Percentiles rank a stretch among this genome's conserved stretches.
phyloP scores from a whole-genome alignment of 1,140 invertebrate genomes.

The Habropoda laboriosa region DNA sequence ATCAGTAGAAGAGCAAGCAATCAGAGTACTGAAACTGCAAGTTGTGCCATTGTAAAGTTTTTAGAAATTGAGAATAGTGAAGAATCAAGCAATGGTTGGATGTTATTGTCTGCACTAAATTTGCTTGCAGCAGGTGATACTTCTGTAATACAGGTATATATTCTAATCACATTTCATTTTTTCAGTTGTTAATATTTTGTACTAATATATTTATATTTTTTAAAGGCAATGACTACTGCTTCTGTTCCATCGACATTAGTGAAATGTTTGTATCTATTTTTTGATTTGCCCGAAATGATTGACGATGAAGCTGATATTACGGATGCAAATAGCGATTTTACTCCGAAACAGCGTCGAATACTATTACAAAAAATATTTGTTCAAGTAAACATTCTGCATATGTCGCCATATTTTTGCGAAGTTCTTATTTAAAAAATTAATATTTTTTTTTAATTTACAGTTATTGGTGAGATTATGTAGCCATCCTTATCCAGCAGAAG shows the following conservation, averaged over 20 bases:
- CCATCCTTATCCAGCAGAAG: constrained; percentile 95
- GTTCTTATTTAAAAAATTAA: constrained; percentile 3
- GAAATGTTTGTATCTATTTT: constrained; percentile 99
- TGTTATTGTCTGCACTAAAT: constrained; percentile 95
- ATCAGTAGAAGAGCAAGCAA: constrained; percentile 96
- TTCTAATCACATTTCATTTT: constrained; percentile 73
- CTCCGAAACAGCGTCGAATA: constrained; percentile 93
- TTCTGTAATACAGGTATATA: constrained; percentile 86
- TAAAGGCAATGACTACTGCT: constrained; percentile 96
- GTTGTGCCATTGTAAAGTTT: constrained; percentile 97
- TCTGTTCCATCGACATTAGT: constrained; percentile 98
- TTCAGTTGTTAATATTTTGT: neutral
- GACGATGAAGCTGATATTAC: constrained; percentile 89
- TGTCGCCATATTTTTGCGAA: neutral
- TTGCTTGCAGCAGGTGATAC: constrained; percentile 92
- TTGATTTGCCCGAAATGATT: constrained; percentile 96
- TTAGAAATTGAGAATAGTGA: constrained; percentile 96
- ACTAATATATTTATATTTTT: constrained; percentile 55
- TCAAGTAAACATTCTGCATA: constrained; percentile 84
- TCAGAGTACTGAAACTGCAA: constrained; percentile 97
- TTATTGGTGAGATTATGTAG: constrained; percentile 96
- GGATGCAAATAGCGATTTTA: constrained; percentile 91
- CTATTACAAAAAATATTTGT: constrained; percentile 98
- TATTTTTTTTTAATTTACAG: constrained; percentile 80
- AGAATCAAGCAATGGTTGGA: constrained; percentile 98